phyloP scores from a whole-genome alignment of 1,140 invertebrate species.

The Drosophila tropicalis region DNA sequence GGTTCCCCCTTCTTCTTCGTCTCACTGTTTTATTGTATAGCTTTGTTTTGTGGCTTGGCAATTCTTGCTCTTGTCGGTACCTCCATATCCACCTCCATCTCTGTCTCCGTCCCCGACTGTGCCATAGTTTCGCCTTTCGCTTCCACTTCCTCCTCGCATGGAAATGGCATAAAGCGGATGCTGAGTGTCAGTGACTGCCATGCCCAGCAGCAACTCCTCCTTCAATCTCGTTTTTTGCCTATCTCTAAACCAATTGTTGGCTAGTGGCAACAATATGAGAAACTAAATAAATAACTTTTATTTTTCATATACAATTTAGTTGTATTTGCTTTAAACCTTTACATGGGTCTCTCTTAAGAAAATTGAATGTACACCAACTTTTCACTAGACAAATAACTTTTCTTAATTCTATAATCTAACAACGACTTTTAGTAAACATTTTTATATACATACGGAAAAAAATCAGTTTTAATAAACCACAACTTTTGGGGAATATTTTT shows the following conservation, averaged over 20 bases:
- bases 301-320: neutral
- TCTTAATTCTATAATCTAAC: neutral
- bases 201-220: neutral
- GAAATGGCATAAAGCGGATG: constrained; percentile 48
- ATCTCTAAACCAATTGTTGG: constrained; percentile 34
- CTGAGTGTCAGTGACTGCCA: constrained; percentile 53
- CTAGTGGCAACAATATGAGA: constrained; percentile 25
- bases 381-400: too few relatives aligned
- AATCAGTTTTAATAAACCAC: too few relatives aligned
- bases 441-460: too few relatives aligned
- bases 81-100: constrained; percentile 2
- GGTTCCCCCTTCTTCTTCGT: neutral
- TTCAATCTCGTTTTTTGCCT: neutral
- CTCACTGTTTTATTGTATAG: constrained; percentile 23
- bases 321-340: neutral
- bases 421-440: too few relatives aligned
- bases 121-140: neutral
- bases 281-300: constrained; percentile 11
- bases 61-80: constrained; percentile 49
- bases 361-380: neutral
- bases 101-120: neutral
- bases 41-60: constrained; percentile 54
- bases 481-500: too few relatives aligned
- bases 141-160: constrained; percentile 18
- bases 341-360: neutral